Evolutionary conservation across 2,797 vertebrate genomes (phyloP).

Genomic region (Neosalanx taihuensis): DNA sequence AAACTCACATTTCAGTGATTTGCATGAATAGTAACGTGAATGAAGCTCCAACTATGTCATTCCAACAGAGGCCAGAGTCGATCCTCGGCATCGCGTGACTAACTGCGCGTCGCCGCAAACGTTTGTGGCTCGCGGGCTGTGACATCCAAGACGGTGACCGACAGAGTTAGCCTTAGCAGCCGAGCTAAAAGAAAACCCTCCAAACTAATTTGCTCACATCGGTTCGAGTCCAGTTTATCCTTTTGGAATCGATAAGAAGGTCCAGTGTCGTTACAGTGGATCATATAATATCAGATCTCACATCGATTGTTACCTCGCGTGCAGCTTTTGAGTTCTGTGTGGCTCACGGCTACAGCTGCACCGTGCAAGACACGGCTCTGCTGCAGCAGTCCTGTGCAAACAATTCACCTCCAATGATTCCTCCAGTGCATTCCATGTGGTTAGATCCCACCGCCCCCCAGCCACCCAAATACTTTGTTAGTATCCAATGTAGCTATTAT

Average conservation of each 20-base stretch:
- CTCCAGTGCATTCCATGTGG: conserved; percentile 17
- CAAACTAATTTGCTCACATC: background rate
- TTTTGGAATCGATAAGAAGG: background rate
- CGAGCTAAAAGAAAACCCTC: background rate
- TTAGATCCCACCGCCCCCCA: conserved; percentile 20
- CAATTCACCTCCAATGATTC: conserved; percentile 29
- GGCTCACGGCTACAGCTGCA: background rate
- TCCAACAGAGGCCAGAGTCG: conserved; percentile 33
- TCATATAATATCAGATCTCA: background rate
- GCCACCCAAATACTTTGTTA: background rate
- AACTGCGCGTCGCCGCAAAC: conserved; percentile 20
- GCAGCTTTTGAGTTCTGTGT: background rate
- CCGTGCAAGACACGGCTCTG: conserved; percentile 12
- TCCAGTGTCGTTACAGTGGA: background rate
- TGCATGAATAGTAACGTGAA: no score
- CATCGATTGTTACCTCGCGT: background rate
- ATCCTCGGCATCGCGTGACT: conserved; percentile 61
- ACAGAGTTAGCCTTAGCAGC: background rate
- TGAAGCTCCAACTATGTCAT: background rate
- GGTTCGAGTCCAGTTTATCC: background rate
- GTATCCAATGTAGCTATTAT: background rate
- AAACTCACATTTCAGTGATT: no score
- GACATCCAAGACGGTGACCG: conserved; percentile 9
- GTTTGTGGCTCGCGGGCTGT: conserved; percentile 27
- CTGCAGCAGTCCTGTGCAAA: conserved; percentile 6